These are phyloP conservation scores for Rhinatrema bivittatum DNA, from an alignment of 2,797 vertebrate species.

Conservation along the genomic window DNA sequence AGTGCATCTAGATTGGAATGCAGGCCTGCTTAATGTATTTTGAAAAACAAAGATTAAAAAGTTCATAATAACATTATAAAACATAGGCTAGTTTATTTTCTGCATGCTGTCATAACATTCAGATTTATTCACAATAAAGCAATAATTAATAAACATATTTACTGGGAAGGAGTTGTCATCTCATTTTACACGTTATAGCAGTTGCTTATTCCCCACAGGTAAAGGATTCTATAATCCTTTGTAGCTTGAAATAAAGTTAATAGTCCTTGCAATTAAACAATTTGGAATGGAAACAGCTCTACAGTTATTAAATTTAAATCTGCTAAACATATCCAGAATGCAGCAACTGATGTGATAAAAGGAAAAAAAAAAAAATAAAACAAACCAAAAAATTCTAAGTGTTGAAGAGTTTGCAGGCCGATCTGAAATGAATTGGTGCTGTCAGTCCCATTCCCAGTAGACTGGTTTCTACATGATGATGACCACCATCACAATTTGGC, in stretches of 20 bases:
- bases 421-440: no score
- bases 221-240: conserved; percentile 13
- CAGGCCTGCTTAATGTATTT: not conserved
- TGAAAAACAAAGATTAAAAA: conserved; percentile 15
- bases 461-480: no score
- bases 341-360: not conserved
- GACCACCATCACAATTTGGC: no score
- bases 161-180: conserved; percentile 3
- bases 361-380: not conserved
- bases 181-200: conserved; percentile 5
- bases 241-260: conserved; percentile 12
- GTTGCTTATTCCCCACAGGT: not conserved
- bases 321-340: conserved; percentile 6
- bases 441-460: no score
- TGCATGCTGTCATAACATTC: not conserved
- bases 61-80: not conserved
- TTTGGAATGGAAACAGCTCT: conserved; percentile 10
- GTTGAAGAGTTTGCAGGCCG: no score
- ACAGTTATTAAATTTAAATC: conserved; percentile 6
- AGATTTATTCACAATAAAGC: conserved; percentile 19
- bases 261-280: conserved; percentile 15
- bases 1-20: conserved; percentile 7
- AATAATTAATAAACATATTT: conserved; percentile 8
- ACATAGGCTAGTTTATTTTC: conserved; percentile 7
- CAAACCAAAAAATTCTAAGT: no score